Evolutionary conservation across 2,888 invertebrate genomes (phyloP).

Genomic region (Pollenia labialis): DNA sequence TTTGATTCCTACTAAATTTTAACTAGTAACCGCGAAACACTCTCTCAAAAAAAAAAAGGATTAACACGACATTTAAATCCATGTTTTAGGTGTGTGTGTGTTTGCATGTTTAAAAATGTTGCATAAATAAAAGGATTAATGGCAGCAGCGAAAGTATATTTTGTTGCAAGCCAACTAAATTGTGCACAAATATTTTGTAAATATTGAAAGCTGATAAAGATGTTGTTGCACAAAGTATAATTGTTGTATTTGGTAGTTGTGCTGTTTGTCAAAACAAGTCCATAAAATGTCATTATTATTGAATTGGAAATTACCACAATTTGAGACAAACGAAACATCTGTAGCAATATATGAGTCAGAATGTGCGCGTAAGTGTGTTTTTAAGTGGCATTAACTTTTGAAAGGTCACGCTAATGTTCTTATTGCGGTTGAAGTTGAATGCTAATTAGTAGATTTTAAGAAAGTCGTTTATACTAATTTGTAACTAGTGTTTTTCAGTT

Average conservation of each 20-base stretch:
- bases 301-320: constrained; percentile 12
- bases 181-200: constrained; percentile 19
- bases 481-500: too few relatives aligned
- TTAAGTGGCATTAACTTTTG: too few relatives aligned
- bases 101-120: background rate
- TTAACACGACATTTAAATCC: constrained; percentile 11
- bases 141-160: background rate
- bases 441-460: too few relatives aligned
- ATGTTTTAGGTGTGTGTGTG: background rate
- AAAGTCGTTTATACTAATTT: too few relatives aligned
- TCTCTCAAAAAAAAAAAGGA: background rate
- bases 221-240: background rate
- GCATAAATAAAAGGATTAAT: constrained; percentile 36
- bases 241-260: background rate
- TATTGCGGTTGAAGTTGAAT: too few relatives aligned
- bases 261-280: background rate
- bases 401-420: too few relatives aligned
- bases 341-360: background rate
- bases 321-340: constrained; percentile 2
- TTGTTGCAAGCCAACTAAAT: background rate
- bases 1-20: constrained; percentile 20
- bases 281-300: constrained; percentile 35
- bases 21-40: background rate
- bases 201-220: background rate
- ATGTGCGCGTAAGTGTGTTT: background rate